Evolutionary conservation across 2,113 vertebrate species (phyloP), one percentile per base, ranked within the genome.

Genomic region (Aegithalos caudatus): DNA sequence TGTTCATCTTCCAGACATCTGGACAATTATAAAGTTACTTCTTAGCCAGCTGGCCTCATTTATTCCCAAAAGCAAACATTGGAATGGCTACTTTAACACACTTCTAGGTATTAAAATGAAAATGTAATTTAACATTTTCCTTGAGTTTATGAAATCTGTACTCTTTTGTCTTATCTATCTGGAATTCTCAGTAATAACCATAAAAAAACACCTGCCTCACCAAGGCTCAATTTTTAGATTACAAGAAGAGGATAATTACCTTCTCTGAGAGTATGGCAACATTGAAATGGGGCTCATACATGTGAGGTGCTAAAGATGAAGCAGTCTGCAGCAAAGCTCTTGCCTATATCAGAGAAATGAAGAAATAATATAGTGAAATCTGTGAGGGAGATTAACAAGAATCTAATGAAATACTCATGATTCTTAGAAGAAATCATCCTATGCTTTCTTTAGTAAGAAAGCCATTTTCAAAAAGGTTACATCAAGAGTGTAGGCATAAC

Each of bases 221-320:
- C n/a, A 83, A 83, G n/a, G 35, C 35, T 88, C 21, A 66, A 2
- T 40, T 73, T 92, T 81, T 35, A 77, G 51, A 86, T 47, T n/a
- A 88, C 21, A 78, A 40, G 35, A 81, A 76, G 3, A 94, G 61
- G 56, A 77, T 8, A 65, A 67, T 95, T 98, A 99, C 99, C 99
- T 99, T 99, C 86, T 99, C 98, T 73, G 98, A 99, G 67, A 99
- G 96, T n/a, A 98, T 95, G 78, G 99, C 98, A 76, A 99, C 98
- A 96, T 99, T 99, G 95, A 98, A 99, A 97, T 99, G 99, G 14
- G 99, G 99, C 70, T 99, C 99, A 56, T 99, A 99, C 99, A 99
- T 98, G 90, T 99, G 99, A 88, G 99, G 99, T 24, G 99, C 98
- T 94, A 99, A 90, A 16, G 98, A 98, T 10, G 99, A 98, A 16